Conservation (phyloP, 2,797 vertebrate species). For the Gymnothorax javanicus region DNA sequence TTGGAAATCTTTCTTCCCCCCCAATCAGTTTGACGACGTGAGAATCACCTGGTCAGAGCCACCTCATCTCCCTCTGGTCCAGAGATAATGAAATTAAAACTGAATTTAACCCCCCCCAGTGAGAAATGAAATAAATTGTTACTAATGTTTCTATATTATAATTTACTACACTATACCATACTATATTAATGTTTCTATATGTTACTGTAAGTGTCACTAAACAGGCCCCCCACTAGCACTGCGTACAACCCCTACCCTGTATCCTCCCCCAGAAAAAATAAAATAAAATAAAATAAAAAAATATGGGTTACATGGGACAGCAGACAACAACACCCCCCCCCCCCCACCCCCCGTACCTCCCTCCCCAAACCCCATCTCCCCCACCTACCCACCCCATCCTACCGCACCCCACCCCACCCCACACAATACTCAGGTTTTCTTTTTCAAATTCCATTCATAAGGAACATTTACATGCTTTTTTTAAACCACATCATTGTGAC, state of each 20-base stretch:
- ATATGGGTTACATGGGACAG: not conserved
- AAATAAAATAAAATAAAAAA: no score
- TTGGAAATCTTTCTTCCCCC: no score
- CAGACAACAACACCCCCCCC: constrained; percentile 2
- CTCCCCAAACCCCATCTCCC: not conserved
- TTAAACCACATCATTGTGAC: constrained; percentile 70
- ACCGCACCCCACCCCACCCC: constrained; percentile 45
- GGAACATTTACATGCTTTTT: constrained; percentile 73
- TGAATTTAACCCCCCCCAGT: not conserved
- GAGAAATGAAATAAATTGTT: not conserved
- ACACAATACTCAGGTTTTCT: constrained; percentile 59
- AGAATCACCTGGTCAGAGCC: constrained; percentile 56
- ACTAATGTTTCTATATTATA: constrained; percentile 2
- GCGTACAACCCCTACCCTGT: not conserved
- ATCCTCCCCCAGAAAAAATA: not conserved
- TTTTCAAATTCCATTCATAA: constrained; percentile 73
- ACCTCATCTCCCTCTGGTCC: constrained; percentile 54
- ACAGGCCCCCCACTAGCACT: not conserved
- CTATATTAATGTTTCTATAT: not conserved
- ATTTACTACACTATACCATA: not conserved
- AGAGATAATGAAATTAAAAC: not conserved
- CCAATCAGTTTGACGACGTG: constrained; percentile 29
- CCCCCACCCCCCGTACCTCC: not conserved
- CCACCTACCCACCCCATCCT: constrained; percentile 27
- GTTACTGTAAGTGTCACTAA: not conserved